Evolutionary conservation across 1,140 invertebrate genomes (phyloP).

Genomic region (Euschistus heros): DNA sequence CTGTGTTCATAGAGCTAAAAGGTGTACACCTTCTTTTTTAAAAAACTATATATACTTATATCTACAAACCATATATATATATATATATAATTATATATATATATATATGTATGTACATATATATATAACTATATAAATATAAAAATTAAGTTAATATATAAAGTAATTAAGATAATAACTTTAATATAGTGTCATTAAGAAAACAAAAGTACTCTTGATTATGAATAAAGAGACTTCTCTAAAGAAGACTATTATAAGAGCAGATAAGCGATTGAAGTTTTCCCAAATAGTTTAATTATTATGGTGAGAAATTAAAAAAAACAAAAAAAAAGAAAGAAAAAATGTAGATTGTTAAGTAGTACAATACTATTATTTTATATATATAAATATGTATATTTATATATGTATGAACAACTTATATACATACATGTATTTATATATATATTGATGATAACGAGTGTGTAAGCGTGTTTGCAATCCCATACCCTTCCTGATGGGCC

Average conservation of each 20-base stretch:
- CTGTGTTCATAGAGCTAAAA: slow-evolving; percentile 9
- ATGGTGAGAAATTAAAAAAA: slow-evolving; percentile 1
- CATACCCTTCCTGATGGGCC: slow-evolving; percentile 9
- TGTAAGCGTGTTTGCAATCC: slow-evolving; percentile 3
- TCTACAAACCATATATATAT: slow-evolving; percentile 2
- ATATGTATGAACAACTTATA: neutral
- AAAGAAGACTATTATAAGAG: too few species aligned
- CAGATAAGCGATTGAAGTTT: neutral
- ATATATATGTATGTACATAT: slow-evolving; percentile 1
- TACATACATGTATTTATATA: slow-evolving; percentile 1
- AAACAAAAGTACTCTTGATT: neutral
- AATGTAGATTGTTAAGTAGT: slow-evolving; percentile 3
- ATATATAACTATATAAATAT: slow-evolving; percentile 7
- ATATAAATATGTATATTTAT: slow-evolving; percentile 1
- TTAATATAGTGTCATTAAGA: neutral
- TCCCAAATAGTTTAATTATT: slow-evolving; percentile 5
- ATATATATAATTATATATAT: slow-evolving; percentile 4
- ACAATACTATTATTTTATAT: slow-evolving; percentile 4
- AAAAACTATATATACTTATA: neutral
- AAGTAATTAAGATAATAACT: slow-evolving; percentile 6
- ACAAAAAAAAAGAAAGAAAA: neutral
- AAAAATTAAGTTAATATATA: neutral
- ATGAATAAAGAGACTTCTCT: neutral
- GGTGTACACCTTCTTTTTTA: neutral
- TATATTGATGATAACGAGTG: slow-evolving; percentile 10